phyloP scores from a whole-genome alignment of 2,888 invertebrate genomes.

The Parnassius orleans region DNA sequence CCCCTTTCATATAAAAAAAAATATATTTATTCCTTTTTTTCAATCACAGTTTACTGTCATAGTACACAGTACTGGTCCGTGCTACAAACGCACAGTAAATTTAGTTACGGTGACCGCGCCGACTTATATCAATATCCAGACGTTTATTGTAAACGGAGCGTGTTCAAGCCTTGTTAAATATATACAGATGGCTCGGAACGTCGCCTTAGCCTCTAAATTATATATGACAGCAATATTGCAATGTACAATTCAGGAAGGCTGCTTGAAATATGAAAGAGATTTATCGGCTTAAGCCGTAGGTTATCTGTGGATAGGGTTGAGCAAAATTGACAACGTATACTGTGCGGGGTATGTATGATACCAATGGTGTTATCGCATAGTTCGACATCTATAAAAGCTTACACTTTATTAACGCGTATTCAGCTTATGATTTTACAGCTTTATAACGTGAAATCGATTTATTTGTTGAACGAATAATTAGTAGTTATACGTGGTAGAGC shows the following conservation, averaged over 20 bases:
- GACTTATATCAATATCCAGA: conserved; percentile 34
- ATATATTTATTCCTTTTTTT: not conserved
- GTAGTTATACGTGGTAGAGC: too few species aligned
- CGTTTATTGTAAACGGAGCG: conserved; percentile 34
- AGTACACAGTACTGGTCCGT: not conserved
- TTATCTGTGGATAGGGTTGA: conserved; percentile 11
- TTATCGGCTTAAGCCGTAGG: conserved; percentile 20
- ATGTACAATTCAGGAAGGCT: conserved; percentile 27
- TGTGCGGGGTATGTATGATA: not conserved
- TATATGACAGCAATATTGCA: conserved; percentile 25
- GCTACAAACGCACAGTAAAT: conserved; percentile 10
- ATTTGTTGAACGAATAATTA: too few species aligned
- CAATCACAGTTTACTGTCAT: not conserved
- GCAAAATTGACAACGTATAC: conserved; percentile 8
- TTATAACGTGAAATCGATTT: too few species aligned
- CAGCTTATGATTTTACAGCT: too few species aligned
- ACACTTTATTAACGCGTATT: too few species aligned
- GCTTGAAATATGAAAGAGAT: conserved; percentile 19
- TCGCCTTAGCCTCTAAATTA: conserved; percentile 34
- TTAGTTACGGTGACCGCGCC: conserved; percentile 26
- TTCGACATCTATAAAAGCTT: too few species aligned
- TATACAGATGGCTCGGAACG: conserved; percentile 27
- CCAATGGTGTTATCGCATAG: not conserved
- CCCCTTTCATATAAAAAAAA: too few species aligned
- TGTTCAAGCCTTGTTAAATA: conserved; percentile 26